These are phyloP conservation scores for Drosophila sturtevanti DNA, from an alignment of 1,140 invertebrate genomes.

Conservation along the genomic window DNA sequence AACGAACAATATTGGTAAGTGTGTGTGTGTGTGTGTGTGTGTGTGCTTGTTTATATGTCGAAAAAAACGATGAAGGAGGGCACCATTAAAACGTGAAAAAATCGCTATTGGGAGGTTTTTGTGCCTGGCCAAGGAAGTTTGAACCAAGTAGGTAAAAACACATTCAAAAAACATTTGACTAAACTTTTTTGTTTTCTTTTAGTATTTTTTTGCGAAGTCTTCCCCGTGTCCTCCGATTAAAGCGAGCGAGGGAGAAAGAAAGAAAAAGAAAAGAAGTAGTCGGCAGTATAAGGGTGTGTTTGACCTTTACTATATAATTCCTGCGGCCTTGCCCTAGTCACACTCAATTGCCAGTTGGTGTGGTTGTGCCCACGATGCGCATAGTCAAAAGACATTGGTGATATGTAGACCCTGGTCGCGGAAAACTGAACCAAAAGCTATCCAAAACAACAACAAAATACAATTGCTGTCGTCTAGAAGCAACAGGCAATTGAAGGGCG, in stretches of 20 bases:
- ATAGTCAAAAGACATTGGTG: not conserved
- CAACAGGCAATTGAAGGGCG: constrained; percentile 47
- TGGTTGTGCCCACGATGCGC: constrained; percentile 4
- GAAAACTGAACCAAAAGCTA: constrained; percentile 25
- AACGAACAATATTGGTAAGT: not conserved
- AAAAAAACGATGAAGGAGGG: constrained; percentile 11
- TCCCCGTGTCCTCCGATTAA: not conserved
- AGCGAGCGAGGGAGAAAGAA: no score
- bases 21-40: constrained; percentile 14
- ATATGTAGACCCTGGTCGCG: constrained; percentile 14
- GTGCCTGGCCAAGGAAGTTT: constrained; percentile 48
- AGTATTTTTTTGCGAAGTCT: not conserved
- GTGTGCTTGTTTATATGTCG: constrained; percentile 21
- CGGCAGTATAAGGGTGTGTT: constrained; percentile 12
- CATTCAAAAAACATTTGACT: constrained; percentile 70
- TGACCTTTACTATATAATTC: constrained; percentile 67
- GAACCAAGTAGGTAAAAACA: constrained; percentile 58
- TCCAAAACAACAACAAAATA: constrained; percentile 4
- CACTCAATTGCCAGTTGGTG: constrained; percentile 19
- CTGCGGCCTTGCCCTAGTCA: constrained; percentile 74
- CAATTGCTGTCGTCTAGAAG: constrained; percentile 1
- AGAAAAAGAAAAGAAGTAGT: constrained; percentile 16
- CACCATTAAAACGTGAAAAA: constrained; percentile 56
- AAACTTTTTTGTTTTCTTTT: constrained; percentile 40
- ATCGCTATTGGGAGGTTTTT: constrained; percentile 53